phyloP scores from a whole-genome alignment of 2,888 invertebrate species.

The Sepiola atlantica region DNA sequence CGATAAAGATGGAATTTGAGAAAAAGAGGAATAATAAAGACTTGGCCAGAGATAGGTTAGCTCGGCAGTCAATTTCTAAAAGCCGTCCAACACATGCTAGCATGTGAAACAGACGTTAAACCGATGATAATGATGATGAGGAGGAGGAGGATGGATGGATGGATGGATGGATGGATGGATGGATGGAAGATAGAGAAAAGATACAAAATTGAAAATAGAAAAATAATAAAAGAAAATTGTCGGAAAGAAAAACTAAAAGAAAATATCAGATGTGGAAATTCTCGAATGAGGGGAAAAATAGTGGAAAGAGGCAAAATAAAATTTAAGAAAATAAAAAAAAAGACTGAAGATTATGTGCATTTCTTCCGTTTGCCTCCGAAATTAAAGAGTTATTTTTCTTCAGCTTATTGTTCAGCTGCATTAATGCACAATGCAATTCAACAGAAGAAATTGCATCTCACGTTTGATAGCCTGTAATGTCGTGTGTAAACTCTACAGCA shows the following conservation, averaged over 20 bases:
- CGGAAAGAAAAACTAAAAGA: fast-evolving
- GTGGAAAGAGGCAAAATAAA: neutral
- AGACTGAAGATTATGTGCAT: neutral
- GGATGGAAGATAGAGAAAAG: no score
- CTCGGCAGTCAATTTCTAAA: no score
- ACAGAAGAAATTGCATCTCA: neutral
- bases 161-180: no score
- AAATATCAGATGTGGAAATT: neutral
- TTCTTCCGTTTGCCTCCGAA: neutral
- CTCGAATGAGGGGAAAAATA: no score
- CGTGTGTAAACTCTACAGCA: neutral
- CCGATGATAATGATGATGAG: no score
- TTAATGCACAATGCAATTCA: neutral
- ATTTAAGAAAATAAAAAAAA: neutral
- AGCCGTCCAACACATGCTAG: no score
- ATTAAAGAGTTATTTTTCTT: neutral
- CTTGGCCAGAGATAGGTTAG: no score
- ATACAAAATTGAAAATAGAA: neutral
- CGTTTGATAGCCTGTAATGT: neutral
- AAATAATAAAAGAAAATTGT: neutral
- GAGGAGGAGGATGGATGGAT: no score
- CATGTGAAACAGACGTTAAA: no score
- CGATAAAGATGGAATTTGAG: no score
- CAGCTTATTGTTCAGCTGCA: neutral
- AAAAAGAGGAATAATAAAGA: no score